Conservation (phyloP, 2,888 invertebrate species). For the Eilema sororculum region DNA sequence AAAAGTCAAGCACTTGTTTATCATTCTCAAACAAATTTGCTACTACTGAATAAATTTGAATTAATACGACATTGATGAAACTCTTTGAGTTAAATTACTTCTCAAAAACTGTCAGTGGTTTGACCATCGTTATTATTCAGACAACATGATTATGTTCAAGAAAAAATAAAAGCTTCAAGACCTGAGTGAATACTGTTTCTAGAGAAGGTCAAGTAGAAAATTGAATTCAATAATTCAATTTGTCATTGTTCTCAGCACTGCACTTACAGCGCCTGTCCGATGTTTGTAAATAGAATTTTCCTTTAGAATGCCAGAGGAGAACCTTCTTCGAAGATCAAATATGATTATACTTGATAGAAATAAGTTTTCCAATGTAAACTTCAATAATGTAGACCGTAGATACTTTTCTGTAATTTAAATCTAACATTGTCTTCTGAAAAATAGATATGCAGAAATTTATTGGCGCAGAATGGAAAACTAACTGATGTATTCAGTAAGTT, state of each 20-base stretch:
- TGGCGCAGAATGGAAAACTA: background rate
- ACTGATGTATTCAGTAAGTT: background rate
- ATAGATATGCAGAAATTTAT: background rate
- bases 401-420: background rate
- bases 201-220: slow-evolving; percentile 18
- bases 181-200: slow-evolving; percentile 8
- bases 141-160: slow-evolving; percentile 7
- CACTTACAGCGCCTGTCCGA: slow-evolving; percentile 23
- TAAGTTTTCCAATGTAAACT: background rate
- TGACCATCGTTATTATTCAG: background rate
- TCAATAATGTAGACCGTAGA: background rate
- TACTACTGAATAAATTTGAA: background rate
- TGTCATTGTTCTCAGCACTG: slow-evolving; percentile 28
- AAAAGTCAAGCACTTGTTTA: background rate
- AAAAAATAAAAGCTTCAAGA: slow-evolving; percentile 1
- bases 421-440: background rate
- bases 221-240: slow-evolving; percentile 33
- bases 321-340: background rate
- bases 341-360: background rate
- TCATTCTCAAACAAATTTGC: background rate
- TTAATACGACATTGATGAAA: background rate
- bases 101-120: background rate
- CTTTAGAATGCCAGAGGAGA: slow-evolving; percentile 13
- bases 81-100: background rate
- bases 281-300: slow-evolving; percentile 48